Percentiles rank a stretch among this genome's conserved stretches.
Conservation (phyloP, 2,888 invertebrate species). For the Anaspis maculata region DNA sequence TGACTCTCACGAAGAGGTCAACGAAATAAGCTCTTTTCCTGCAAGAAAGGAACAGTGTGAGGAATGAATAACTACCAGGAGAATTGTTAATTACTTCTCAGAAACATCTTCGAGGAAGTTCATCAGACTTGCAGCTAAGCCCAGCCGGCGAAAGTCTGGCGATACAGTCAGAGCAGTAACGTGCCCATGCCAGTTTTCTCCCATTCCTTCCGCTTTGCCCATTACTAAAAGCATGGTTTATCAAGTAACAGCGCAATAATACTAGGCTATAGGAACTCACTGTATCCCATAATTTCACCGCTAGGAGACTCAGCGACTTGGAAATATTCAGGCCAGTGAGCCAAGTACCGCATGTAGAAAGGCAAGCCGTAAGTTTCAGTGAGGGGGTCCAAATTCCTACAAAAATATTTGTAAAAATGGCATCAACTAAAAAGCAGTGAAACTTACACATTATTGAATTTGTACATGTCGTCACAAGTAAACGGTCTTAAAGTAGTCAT, state of each 20-base stretch:
- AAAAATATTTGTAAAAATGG: background rate
- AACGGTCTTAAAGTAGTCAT: constrained; percentile 93
- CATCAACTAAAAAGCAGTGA: constrained; percentile 4
- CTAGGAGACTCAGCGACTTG: constrained; percentile 93
- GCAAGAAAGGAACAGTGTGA: constrained; percentile 32
- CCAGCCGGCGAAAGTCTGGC: constrained; percentile 85
- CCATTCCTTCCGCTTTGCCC: constrained; percentile 96
- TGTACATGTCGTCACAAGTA: constrained; percentile 88
- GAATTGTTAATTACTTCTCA: constrained; percentile 63
- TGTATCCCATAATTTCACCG: constrained; percentile 98
- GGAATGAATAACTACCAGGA: too few species aligned
- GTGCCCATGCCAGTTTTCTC: constrained; percentile 98
- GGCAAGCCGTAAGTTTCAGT: constrained; percentile 95
- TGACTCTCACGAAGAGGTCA: constrained; percentile 95
- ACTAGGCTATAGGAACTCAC: constrained; percentile 56
- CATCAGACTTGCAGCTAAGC: constrained; percentile 90
- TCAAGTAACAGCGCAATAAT: background rate
- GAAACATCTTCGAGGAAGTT: constrained; percentile 91
- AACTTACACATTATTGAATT: constrained; percentile 90
- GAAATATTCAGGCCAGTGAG: constrained; percentile 98
- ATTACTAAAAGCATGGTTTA: constrained; percentile 63
- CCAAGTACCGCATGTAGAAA: constrained; percentile 96
- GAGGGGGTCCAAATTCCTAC: constrained; percentile 89
- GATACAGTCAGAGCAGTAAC: constrained; percentile 97
- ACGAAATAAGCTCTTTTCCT: constrained; percentile 97